phyloP scores from a whole-genome alignment of 2,113 vertebrate genomes.

The Aphyosemion australe region DNA sequence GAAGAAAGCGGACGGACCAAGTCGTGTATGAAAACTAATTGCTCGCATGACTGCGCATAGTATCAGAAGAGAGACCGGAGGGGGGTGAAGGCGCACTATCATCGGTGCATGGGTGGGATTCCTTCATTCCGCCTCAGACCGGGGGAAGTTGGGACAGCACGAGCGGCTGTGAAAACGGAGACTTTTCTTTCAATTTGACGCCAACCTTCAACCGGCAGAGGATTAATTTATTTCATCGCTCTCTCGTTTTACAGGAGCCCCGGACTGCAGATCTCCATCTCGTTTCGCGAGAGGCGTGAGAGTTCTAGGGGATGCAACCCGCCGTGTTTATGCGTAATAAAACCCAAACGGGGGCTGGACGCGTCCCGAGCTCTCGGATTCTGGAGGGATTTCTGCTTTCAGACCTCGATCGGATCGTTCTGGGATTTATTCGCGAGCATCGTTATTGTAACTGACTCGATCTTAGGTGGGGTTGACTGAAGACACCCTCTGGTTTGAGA shows the following conservation, averaged over 20 bases:
- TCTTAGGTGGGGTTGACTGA: constrained; percentile 63
- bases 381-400: constrained; percentile 11
- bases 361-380: constrained; percentile 39
- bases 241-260: background rate
- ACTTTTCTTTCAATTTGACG: constrained; percentile 57
- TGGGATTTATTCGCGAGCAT: constrained; percentile 37
- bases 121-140: constrained; percentile 54
- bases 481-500: constrained; percentile 43
- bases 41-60: constrained; percentile 46
- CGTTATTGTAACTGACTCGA: too few relatives aligned
- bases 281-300: constrained; percentile 36
- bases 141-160: constrained; percentile 55
- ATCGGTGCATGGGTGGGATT: constrained; percentile 66
- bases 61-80: constrained; percentile 16
- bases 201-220: constrained; percentile 38
- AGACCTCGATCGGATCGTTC: constrained; percentile 39
- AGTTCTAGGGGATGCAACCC: constrained; percentile 39
- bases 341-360: constrained; percentile 32
- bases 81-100: background rate
- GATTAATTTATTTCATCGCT: constrained; percentile 12
- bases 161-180: background rate
- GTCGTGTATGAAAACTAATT: constrained; percentile 58
- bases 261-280: constrained; percentile 50
- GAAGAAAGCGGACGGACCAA: constrained; percentile 41
- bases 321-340: background rate